A percentile compares a stretch with the other conserved stretches of the same genome.
phyloP scores from a whole-genome alignment of 2,888 invertebrate genomes.

The Melitaea athalia region DNA sequence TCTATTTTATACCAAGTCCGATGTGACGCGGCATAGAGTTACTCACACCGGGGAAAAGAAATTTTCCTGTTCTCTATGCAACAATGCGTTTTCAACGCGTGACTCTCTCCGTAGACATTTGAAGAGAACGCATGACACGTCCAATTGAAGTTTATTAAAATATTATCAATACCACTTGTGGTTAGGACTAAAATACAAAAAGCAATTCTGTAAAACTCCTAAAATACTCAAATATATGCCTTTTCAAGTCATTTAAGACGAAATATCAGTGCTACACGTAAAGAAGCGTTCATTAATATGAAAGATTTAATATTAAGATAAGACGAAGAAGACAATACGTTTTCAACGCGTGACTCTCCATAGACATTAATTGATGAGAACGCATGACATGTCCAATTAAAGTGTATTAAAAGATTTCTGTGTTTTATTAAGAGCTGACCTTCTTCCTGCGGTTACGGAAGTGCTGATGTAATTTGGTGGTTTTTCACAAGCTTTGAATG shows the following conservation, averaged over 20 bases:
- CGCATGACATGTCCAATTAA: neutral
- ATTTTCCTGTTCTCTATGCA: slow-evolving; percentile 58
- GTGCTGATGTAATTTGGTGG: no score
- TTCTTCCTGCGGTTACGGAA: neutral
- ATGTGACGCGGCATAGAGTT: slow-evolving; percentile 59
- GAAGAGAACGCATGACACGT: slow-evolving; percentile 47
- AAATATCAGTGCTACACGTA: slow-evolving; percentile 54
- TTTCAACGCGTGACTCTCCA: no score
- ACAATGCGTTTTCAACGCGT: slow-evolving; percentile 61
- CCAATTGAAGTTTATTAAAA: no score
- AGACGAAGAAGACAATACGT: no score
- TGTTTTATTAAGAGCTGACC: slow-evolving; percentile 2
- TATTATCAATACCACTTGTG: neutral
- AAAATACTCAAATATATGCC: slow-evolving; percentile 58
- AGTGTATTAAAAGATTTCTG: neutral
- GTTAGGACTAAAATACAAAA: slow-evolving; percentile 8
- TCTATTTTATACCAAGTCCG: slow-evolving; percentile 67
- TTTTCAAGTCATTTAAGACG: slow-evolving; percentile 49
- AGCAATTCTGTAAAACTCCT: slow-evolving; percentile 47
- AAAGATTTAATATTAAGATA: slow-evolving; percentile 41
- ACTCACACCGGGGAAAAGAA: slow-evolving; percentile 69
- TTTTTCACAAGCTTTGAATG: neutral
- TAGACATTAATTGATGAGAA: no score
- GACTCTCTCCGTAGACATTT: slow-evolving; percentile 67
- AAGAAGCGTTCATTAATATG: slow-evolving; percentile 48